Evolutionary conservation across 2,113 vertebrate genomes (phyloP).

Genomic region (Glaucidium brasilianum): DNA sequence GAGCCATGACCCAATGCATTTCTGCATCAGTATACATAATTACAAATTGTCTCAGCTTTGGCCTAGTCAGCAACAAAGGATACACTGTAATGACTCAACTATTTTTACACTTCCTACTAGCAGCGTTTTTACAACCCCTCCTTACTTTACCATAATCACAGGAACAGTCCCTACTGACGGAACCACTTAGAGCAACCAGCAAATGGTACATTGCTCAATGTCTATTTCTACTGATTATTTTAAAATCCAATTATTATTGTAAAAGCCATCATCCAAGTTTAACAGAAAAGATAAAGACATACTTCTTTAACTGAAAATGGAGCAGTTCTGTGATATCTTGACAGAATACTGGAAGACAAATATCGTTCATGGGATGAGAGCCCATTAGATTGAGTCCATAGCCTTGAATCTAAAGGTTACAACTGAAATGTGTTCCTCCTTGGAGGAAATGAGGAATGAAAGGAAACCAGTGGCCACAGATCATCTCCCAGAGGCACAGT

Average conservation of each 20-base stretch:
- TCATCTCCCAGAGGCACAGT: not conserved
- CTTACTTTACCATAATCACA: not conserved
- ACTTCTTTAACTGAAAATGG: not conserved
- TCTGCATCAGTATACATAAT: not conserved
- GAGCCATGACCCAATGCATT: not conserved
- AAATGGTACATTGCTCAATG: not conserved
- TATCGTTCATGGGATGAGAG: not conserved
- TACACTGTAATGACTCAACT: not conserved
- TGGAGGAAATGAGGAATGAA: not conserved
- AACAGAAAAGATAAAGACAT: not conserved
- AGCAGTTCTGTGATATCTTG: not conserved
- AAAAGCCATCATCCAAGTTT: not conserved
- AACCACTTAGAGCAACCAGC: not conserved
- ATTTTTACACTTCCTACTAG: not conserved
- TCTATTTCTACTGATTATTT: not conserved
- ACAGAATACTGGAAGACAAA: not conserved
- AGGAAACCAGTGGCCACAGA: not conserved
- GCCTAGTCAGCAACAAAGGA: not conserved
- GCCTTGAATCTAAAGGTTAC: not conserved
- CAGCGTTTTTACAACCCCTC: not conserved
- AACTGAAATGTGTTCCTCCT: not conserved
- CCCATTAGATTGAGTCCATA: not conserved
- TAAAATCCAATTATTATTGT: not conserved
- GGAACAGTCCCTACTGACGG: not conserved
- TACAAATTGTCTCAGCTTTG: not conserved